These are phyloP conservation scores for Sebastes steindachneri DNA, from an alignment of 2,797 vertebrate genomes.

Conservation along the genomic window DNA sequence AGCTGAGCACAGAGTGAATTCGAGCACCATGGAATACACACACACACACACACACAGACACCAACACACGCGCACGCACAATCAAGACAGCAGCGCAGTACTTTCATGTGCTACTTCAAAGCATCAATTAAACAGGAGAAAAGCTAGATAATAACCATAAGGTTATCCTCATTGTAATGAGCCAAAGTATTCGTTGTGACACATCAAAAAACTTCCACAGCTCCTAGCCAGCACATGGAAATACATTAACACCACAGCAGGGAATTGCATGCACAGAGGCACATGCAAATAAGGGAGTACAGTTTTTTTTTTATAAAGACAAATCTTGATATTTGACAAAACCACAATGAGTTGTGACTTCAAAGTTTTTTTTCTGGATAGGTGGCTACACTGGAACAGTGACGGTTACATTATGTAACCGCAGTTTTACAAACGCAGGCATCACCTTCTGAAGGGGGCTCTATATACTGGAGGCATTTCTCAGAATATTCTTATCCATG, in stretches of 20 bases:
- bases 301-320: conserved; percentile 28
- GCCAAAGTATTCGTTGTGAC: conserved; percentile 67
- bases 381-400: conserved; percentile 9
- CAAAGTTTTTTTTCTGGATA: conserved; percentile 12
- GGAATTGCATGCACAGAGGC: conserved; percentile 27
- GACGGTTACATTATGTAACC: neutral
- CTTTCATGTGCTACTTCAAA: conserved; percentile 81
- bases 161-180: conserved; percentile 66
- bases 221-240: conserved; percentile 53
- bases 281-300: conserved; percentile 55
- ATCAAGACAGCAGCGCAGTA: conserved; percentile 16
- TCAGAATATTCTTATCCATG: neutral
- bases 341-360: conserved; percentile 21
- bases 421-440: neutral
- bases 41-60: conserved; percentile 13
- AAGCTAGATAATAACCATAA: conserved; percentile 68
- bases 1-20: conserved; percentile 57
- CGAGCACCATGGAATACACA: conserved; percentile 39
- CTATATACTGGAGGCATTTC: neutral
- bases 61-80: conserved; percentile 7
- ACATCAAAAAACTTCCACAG: conserved; percentile 67
- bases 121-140: conserved; percentile 73
- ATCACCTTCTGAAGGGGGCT: neutral
- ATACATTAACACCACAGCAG: conserved; percentile 54
- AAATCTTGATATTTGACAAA: conserved; percentile 45